phyloP scores from a whole-genome alignment of 2,113 vertebrate species.

The Silurus asotus region DNA sequence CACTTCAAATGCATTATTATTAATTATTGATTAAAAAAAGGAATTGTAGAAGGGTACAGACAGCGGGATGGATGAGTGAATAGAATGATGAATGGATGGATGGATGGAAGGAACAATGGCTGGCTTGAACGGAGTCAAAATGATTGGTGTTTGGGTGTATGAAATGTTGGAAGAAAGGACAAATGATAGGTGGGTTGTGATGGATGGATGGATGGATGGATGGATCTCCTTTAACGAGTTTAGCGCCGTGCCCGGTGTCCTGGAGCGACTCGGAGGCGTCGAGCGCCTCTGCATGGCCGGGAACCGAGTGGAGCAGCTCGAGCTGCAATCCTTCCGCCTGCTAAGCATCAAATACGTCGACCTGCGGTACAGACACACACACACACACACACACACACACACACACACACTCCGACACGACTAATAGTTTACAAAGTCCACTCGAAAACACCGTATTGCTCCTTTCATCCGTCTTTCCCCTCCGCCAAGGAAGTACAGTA shows the following conservation, averaged over 20 bases:
- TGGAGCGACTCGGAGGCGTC: constrained; percentile 86
- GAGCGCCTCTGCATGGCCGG: constrained; percentile 97
- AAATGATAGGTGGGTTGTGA: no score
- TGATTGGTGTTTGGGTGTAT: no score
- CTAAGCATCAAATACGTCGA: constrained; percentile 91
- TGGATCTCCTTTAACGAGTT: constrained; percentile 93
- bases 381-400: constrained; percentile 3
- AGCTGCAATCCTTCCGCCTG: constrained; percentile 83
- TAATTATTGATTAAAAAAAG: no score
- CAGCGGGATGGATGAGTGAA: no score
- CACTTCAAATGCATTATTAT: no score
- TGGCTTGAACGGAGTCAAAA: no score
- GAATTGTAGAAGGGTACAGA: no score
- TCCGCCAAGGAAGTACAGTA: neutral
- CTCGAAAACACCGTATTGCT: neutral
- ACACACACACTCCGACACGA: neutral
- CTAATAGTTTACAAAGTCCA: neutral
- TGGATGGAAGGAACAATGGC: no score
- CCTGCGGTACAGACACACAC: no score
- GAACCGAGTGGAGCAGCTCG: constrained; percentile 82
- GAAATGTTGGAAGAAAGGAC: no score
- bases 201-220: no score
- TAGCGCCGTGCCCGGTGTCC: constrained; percentile 81
- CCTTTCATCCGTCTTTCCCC: neutral
- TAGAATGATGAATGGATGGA: no score